Conservation (phyloP, 1,140 invertebrate species). For the Bombus pyrosoma region DNA sequence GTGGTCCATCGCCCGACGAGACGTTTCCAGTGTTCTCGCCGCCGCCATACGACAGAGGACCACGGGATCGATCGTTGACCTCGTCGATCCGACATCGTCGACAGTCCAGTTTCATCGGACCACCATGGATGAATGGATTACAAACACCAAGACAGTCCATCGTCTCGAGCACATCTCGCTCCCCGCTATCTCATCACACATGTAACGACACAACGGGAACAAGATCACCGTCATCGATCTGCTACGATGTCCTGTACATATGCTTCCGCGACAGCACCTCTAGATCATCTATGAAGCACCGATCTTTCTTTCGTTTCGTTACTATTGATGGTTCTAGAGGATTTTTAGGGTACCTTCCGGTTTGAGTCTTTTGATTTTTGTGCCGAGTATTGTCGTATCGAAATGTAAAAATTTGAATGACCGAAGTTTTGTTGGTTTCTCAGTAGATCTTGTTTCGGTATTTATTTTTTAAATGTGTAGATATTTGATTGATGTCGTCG, state of each 20-base stretch:
- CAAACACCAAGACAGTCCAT: constrained; percentile 86
- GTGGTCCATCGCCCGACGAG: constrained; percentile 88
- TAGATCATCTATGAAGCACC: constrained; percentile 44
- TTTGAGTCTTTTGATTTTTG: background rate
- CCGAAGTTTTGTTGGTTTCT: background rate
- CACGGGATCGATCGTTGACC: constrained; percentile 48
- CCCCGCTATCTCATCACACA: constrained; percentile 90
- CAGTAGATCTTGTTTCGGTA: too few species aligned
- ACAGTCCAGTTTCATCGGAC: constrained; percentile 82
- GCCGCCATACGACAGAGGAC: constrained; percentile 84
- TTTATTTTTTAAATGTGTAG: background rate
- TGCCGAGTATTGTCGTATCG: too few species aligned
- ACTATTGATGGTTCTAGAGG: background rate
- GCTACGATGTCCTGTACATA: constrained; percentile 75
- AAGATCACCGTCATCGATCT: constrained; percentile 61
- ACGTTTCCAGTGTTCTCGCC: constrained; percentile 93
- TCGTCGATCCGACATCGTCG: constrained; percentile 74
- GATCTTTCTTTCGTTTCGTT: background rate
- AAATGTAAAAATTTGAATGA: background rate
- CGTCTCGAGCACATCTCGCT: constrained; percentile 87
- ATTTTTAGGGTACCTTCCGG: too few species aligned
- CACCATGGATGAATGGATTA: constrained; percentile 82
- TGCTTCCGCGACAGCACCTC: constrained; percentile 65
- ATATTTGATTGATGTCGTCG: background rate
- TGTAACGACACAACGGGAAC: constrained; percentile 84